phyloP scores from a whole-genome alignment of 2,888 invertebrate species.

The Scaptomyza flava region DNA sequence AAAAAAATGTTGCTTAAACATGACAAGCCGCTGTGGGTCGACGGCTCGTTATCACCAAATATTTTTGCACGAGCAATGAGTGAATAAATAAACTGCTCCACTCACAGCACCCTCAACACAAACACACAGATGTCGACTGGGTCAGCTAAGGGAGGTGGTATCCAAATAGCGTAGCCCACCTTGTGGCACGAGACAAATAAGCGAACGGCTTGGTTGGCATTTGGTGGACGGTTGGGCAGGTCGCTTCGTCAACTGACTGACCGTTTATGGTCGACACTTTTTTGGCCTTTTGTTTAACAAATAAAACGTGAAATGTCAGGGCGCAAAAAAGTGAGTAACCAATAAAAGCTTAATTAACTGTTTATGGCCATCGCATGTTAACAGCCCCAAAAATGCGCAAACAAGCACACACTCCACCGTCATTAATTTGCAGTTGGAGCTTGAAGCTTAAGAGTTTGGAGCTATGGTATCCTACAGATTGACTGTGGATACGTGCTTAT shows the following conservation, averaged over 20 bases:
- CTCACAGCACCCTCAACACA: conserved; percentile 6
- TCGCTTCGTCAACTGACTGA: conserved; percentile 24
- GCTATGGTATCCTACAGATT: conserved; percentile 9
- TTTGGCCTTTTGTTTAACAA: conserved; percentile 71
- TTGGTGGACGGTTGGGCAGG: conserved; percentile 13
- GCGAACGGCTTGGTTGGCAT: conserved; percentile 43
- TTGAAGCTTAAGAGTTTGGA: conserved; percentile 14
- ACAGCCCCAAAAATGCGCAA: conserved; percentile 38
- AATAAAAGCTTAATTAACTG: conserved; percentile 80
- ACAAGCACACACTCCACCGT: conserved; percentile 36
- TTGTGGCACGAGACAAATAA: conserved; percentile 56
- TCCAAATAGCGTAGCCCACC: conserved; percentile 54
- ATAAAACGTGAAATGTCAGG: conserved; percentile 76
- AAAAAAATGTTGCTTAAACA: conserved; percentile 80
- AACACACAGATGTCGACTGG: conserved; percentile 7
- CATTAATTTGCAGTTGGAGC: conserved; percentile 62
- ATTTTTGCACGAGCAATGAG: conserved; percentile 79
- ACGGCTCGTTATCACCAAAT: conserved; percentile 78
- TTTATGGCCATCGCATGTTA: conserved; percentile 77
- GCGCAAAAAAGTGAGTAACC: conserved; percentile 70
- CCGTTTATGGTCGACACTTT: conserved; percentile 76
- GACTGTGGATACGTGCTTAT: conserved; percentile 18
- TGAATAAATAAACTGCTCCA: conserved; percentile 65
- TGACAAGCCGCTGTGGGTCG: conserved; percentile 70
- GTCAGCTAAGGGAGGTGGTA: conserved; percentile 3